Percentiles rank a stretch among this genome's conserved stretches.
These are phyloP conservation scores for Bothrops jararaca DNA, from an alignment of 2,113 vertebrate genomes.

Conservation along the genomic window DNA sequence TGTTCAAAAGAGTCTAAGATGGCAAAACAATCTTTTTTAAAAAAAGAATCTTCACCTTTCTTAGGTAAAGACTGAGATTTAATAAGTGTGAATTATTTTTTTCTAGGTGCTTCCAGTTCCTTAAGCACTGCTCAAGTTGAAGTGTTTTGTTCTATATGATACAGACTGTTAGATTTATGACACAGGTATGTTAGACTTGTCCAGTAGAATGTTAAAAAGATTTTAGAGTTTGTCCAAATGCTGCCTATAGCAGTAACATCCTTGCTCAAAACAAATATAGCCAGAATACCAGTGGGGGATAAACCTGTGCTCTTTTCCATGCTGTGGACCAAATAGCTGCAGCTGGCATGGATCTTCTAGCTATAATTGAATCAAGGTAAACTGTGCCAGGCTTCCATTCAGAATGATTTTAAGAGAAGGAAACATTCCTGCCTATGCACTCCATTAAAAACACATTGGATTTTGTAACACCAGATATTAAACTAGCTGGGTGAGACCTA, in stretches of 20 bases:
- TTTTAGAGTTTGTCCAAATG: not conserved
- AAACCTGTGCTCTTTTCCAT: not conserved
- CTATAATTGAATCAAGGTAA: constrained; percentile 32
- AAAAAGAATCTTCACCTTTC: not conserved
- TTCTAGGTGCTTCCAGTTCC: not conserved
- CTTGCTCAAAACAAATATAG: not conserved
- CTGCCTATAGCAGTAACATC: not conserved
- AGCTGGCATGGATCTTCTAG: not conserved
- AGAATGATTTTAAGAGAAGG: constrained; percentile 21
- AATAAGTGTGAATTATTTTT: constrained; percentile 5
- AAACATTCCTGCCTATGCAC: constrained; percentile 41
- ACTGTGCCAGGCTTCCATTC: constrained; percentile 2
- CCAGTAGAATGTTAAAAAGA: constrained; percentile 24
- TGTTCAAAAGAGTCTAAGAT: not conserved
- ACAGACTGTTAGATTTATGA: not conserved
- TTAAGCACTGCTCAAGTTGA: not conserved
- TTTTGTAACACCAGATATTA: constrained; percentile 28
- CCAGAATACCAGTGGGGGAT: not conserved
- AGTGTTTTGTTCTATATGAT: not conserved
- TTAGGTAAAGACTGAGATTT: not conserved
- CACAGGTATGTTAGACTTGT: not conserved
- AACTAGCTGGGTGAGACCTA: not conserved
- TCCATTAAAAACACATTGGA: constrained; percentile 41
- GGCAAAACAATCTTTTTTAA: not conserved
- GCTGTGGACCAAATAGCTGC: not conserved